phyloP scores from a whole-genome alignment of 2,888 invertebrate species.

The Ectemnius cavifrons region DNA sequence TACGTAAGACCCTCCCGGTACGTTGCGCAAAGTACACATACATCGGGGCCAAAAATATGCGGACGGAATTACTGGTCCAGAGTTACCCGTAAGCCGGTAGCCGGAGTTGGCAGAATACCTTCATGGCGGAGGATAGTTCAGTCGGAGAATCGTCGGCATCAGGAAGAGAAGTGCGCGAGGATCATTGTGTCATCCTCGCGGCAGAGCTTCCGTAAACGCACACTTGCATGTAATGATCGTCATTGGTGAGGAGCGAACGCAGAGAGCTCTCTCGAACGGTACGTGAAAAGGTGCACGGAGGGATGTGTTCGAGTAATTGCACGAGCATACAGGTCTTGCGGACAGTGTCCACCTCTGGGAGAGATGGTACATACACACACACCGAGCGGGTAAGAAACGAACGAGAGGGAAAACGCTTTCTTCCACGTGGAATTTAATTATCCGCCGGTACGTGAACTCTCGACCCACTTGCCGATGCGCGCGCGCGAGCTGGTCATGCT shows the following conservation, averaged over 20 bases:
- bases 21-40: conserved; percentile 9
- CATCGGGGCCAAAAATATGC: background rate
- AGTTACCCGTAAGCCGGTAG: conserved; percentile 40
- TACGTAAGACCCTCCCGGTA: conserved; percentile 21
- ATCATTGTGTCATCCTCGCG: conserved; percentile 61
- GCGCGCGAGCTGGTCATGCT: conserved; percentile 22
- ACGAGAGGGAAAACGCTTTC: conserved; percentile 75
- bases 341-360: conserved; percentile 1
- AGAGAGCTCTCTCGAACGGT: conserved; percentile 1
- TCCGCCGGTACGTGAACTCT: conserved; percentile 69
- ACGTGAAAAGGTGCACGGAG: background rate
- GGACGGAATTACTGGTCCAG: background rate
- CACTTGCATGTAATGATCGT: conserved; percentile 62
- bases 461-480: conserved; percentile 67
- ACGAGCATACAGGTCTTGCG: background rate
- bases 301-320: background rate
- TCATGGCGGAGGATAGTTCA: background rate
- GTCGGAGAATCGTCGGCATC: conserved; percentile 38
- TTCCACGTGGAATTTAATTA: conserved; percentile 73
- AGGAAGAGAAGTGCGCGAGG: conserved; percentile 68
- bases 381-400: conserved; percentile 39
- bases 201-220: conserved; percentile 62
- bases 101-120: background rate
- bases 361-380: background rate
- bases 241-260: background rate